These are phyloP conservation scores for Chiloscyllium plagiosum DNA, from an alignment of 2,113 vertebrate species.

Conservation along the genomic window DNA sequence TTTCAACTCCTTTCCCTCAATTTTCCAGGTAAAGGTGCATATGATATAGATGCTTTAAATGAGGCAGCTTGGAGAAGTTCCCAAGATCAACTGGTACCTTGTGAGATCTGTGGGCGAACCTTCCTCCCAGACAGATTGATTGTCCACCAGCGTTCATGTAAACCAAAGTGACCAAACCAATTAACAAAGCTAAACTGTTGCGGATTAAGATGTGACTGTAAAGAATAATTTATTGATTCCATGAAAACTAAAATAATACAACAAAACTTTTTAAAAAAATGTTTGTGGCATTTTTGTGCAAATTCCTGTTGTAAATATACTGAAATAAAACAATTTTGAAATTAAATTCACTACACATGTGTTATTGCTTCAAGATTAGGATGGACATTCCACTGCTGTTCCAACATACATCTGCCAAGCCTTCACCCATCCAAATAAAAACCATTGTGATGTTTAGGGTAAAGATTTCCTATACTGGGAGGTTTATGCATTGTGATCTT, in stretches of 20 bases:
- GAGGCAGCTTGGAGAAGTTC: conserved; percentile 64
- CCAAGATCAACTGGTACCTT: conserved; percentile 66
- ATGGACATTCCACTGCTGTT: neutral
- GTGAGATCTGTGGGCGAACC: conserved; percentile 62
- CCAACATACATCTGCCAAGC: neutral
- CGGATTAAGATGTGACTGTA: neutral
- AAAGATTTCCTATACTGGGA: neutral
- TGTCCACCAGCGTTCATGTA: conserved; percentile 65
- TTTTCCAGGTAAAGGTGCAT: conserved; percentile 67
- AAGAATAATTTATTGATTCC: neutral
- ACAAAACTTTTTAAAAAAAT: neutral
- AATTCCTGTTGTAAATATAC: neutral
- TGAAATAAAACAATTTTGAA: neutral
- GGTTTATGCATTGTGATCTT: neutral
- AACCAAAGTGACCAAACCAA: conserved; percentile 54
- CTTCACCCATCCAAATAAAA: neutral
- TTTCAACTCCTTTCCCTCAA: conserved; percentile 46
- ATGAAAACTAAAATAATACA: neutral
- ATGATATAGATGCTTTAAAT: conserved; percentile 65
- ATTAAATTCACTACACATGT: neutral
- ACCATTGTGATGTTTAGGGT: neutral
- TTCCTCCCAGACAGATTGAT: conserved; percentile 70
- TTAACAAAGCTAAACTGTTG: neutral
- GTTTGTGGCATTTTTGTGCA: neutral
- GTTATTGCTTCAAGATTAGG: neutral